A percentile compares a stretch with the other conserved stretches of the same genome.
These are phyloP conservation scores for Centropus bengalensis DNA, from an alignment of 2,113 vertebrate genomes.

Conservation along the genomic window DNA sequence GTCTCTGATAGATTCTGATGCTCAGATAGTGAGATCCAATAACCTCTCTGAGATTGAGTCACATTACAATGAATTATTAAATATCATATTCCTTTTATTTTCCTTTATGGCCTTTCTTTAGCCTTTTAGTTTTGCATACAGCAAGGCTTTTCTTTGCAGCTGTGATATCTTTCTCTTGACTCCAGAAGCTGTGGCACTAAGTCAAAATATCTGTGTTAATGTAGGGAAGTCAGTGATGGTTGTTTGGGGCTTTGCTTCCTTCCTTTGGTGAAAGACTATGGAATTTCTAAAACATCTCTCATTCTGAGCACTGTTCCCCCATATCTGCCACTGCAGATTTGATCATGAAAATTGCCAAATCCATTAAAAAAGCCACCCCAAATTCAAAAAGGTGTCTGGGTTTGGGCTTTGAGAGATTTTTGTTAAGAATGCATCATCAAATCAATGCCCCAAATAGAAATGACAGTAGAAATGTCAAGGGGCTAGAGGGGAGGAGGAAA, in stretches of 20 bases:
- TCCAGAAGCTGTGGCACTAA: not conserved
- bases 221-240: not conserved
- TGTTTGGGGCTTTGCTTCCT: not conserved
- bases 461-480: conserved; percentile 42
- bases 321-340: not conserved
- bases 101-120: not conserved
- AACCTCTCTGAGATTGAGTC: not conserved
- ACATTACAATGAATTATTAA: not conserved
- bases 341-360: not conserved
- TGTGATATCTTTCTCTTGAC: not conserved
- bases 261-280: not conserved
- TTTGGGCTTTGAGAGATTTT: not conserved
- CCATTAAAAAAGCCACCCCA: not conserved
- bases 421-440: not conserved
- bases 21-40: not conserved
- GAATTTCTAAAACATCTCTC: not conserved
- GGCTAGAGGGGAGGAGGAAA: not conserved
- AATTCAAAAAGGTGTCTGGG: not conserved
- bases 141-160: not conserved
- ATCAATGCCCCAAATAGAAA: not conserved
- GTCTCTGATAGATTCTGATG: not conserved
- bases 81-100: not conserved
- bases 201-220: not conserved
- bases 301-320: not conserved
- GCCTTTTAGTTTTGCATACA: not conserved